Evolutionary conservation across 92 coral and sea anemone genomes (phyloP), one percentile per base, ranked within the genome.

Genomic region (Blastomussa wellsi): DNA sequence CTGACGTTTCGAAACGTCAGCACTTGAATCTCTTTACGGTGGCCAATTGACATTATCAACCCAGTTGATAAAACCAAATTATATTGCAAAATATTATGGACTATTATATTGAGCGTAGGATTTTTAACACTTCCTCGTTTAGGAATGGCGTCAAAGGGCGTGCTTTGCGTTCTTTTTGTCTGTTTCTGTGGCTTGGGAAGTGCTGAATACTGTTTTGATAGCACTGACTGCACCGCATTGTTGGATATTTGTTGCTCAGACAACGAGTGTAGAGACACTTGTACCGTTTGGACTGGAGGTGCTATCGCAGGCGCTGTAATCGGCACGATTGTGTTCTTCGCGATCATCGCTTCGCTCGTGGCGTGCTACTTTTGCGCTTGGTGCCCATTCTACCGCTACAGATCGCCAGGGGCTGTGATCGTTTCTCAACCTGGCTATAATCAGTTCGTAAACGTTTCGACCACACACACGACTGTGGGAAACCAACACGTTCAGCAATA

Each of bases 311-410:
- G 86, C 47, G 7, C 28, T 53, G 22, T 72, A 13, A 0, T 72
- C 29, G 68, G 79, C 22, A 15, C 29, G 6, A 41, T 82, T 10
- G 14, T 82, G 10, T 32, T 82, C 6, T 35, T 72, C 35, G 64
- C 47, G 22, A 82, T 82, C 70, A 37, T 82, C 17, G 19, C 19
- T 42, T 71, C 78, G 0, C 13, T 82, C 36, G 38, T 73, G 20
- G 68, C 79, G n/a, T 82, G 82, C 14, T 55, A 17, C 33, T 78
- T 19, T 16, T 78, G 82, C 31, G 74, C 84, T 0, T 79, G 84
- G 14, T 79, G 84, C 22, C 84, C 84, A 59, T 60, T 10, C 44
- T 64, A 64, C 53, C 53, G 73, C 52, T 2, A 41, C 32, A 47
- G 84, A 2, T 10, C n/a, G 0, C 84, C 59, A 2, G 73, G 84